Evolutionary conservation across 2,888 invertebrate species (phyloP), one percentile per base, ranked within the genome.

Genomic region (Tipula helvola): DNA sequence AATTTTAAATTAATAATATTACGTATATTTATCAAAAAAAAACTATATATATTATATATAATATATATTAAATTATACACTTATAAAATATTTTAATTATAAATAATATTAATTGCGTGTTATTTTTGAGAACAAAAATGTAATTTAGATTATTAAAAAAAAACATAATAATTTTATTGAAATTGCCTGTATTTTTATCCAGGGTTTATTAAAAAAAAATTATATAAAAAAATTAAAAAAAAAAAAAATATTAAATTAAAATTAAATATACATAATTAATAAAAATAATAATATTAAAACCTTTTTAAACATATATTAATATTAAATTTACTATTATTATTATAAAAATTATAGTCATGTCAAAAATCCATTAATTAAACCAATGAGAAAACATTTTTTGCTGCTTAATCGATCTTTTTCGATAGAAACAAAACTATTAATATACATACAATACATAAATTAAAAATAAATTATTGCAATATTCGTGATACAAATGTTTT

Each of bases 401-500:
- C 42, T 18, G 85, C 85, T 85, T 85, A 85, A 44, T 85, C 85
- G 85, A 85, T 85, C 39, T 85, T 85, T 85, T 85, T 85, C 85
- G 85, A 85, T 85, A 13, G 39, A 84, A 83, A 84, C 36, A 36
- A 84, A 84, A 84, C 36, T 42, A 42, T 41, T 85, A 39, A 85
- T 42, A 41, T 42, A 85, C 39, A 41, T 85, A 28, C 28, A 28
- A 28, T 28, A 85, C 7, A 85, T 85, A 42, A 85, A 42, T 41
- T 28, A 85, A 85, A 42, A 42, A 85, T 18, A 28, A 71, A 71
- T 41, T 85, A 85, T 42, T 85, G 85, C 85, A 85, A 85, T 85
- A 85, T 85, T 85, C 85, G 85, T 42, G 85, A 85, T 85, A 85
- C 85, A 85, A 85, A 41, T 85, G 18, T 85, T 85, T 84, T 84